Evolutionary conservation across 2,797 vertebrate species (phyloP), one percentile per base, ranked within the genome.

Genomic region (Forpus xanthops): DNA sequence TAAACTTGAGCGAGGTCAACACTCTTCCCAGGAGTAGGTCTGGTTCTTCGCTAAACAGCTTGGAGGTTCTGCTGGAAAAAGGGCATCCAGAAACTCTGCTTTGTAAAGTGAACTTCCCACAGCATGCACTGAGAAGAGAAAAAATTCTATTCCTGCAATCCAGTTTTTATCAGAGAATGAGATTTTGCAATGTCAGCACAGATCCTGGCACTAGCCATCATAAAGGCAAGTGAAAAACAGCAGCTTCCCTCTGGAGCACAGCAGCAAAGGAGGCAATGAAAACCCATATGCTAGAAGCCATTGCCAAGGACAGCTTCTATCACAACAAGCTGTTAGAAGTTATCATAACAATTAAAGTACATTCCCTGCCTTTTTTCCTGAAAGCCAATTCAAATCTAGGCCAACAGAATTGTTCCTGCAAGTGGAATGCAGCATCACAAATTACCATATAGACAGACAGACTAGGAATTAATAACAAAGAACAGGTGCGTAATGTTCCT

Each of bases 241-340:
- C 50, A 62, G 35, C 27, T 58, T 65, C 72, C 9, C 5, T 53
- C 53, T 10, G 30, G 49, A 17, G 33, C 27, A 15, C 31, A 35
- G 37, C n/a, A 58, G n/a, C 1, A 0, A 27, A 89, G 16, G 74
- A 2, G 0, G 49, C 10, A 17, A 7, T 1, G 12, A 35, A 49
- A 72, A 70, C 20, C 44, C 31, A 8, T 8, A 7, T 2, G 16
- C 3, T 11, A 37, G 60, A 27, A 91, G 49, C 58, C 71, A 45
- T 1, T 18, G 20, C 37, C 44, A 12, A 67, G 62, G 44, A 13
- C 35, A 44, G 31, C 30, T 60, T 50, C 39, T 73, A 19, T 12
- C n/a, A 42, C 70, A 47, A 41, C 23, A 65, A 72, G 37, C 44
- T 68, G 9, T 6, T 73, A 52, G 7, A 52, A 60, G 53, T 18